Conservation (phyloP, 2,888 invertebrate species). For the Dascillus cervinus region DNA sequence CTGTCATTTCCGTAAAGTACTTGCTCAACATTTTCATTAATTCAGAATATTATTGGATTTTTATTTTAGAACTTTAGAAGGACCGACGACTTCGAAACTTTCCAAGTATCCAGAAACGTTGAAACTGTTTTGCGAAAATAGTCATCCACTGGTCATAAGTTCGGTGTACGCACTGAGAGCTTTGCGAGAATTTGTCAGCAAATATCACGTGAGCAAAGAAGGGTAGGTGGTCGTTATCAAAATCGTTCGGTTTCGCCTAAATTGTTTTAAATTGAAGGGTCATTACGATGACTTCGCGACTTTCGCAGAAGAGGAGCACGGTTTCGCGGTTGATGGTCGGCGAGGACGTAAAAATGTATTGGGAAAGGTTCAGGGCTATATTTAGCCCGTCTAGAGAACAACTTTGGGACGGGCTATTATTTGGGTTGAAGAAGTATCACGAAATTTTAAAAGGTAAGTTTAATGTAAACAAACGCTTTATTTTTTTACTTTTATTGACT, state of each 20-base stretch:
- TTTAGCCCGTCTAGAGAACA: slow-evolving; percentile 56
- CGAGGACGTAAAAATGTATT: slow-evolving; percentile 56
- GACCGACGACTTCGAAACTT: no score
- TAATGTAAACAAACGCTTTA: no score
- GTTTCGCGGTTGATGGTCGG: slow-evolving; percentile 48
- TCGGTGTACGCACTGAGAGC: slow-evolving; percentile 59
- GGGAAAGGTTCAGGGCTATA: slow-evolving; percentile 56
- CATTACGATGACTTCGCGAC: slow-evolving; percentile 35
- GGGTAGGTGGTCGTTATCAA: slow-evolving; percentile 24
- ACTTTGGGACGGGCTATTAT: slow-evolving; percentile 62
- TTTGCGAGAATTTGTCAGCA: slow-evolving; percentile 53
- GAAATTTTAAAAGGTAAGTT: slow-evolving; percentile 52
- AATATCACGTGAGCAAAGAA: slow-evolving; percentile 33
- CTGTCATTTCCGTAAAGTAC: no score
- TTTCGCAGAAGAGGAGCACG: slow-evolving; percentile 37
- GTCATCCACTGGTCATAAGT: slow-evolving; percentile 60
- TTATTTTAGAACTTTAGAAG: no score
- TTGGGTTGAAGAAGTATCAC: slow-evolving; percentile 58
- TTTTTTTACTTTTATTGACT: neutral
- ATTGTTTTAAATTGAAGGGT: slow-evolving; percentile 14
- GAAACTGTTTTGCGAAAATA: slow-evolving; percentile 29
- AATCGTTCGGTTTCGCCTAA: neutral
- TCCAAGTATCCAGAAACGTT: no score
- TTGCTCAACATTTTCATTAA: no score
- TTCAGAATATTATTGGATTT: no score